These are phyloP conservation scores for Oncopeltus fasciatus DNA, from an alignment of 1,140 invertebrate species.

Conservation along the genomic window DNA sequence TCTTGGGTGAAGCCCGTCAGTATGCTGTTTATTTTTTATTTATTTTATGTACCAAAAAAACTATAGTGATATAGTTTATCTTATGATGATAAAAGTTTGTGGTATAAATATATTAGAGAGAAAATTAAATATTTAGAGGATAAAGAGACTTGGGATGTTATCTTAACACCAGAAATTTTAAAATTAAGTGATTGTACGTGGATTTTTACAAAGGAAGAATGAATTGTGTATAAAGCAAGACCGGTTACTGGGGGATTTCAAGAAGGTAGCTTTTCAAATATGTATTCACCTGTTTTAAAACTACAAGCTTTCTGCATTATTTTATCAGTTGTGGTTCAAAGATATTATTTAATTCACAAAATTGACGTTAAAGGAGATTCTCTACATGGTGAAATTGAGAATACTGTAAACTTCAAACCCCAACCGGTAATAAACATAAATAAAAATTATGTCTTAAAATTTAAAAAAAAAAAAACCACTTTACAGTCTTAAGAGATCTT, in stretches of 20 bases:
- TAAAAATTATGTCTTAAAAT: background rate
- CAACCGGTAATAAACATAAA: background rate
- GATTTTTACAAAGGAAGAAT: conserved; percentile 20
- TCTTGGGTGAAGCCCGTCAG: background rate
- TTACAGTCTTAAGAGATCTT: too few species aligned
- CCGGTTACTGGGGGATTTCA: conserved; percentile 23
- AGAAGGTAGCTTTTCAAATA: too few species aligned
- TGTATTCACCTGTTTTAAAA: conserved; percentile 22
- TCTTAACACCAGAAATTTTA: background rate
- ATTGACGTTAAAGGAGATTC: conserved; percentile 16
- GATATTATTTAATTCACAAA: conserved; percentile 26
- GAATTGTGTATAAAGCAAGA: conserved; percentile 14
- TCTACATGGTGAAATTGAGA: background rate
- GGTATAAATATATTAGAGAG: background rate
- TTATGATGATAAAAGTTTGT: background rate
- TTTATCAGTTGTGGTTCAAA: conserved; percentile 13
- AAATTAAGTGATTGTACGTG: conserved; percentile 11
- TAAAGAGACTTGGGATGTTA: background rate
- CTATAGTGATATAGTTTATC: too few species aligned
- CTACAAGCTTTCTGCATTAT: conserved; percentile 24
- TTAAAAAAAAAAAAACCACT: background rate
- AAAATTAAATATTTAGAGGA: background rate
- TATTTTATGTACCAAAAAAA: too few species aligned
- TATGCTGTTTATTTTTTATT: too few species aligned
- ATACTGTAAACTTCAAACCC: background rate